phyloP scores from a whole-genome alignment of 2,888 invertebrate genomes.

The Tortricodes alternella region DNA sequence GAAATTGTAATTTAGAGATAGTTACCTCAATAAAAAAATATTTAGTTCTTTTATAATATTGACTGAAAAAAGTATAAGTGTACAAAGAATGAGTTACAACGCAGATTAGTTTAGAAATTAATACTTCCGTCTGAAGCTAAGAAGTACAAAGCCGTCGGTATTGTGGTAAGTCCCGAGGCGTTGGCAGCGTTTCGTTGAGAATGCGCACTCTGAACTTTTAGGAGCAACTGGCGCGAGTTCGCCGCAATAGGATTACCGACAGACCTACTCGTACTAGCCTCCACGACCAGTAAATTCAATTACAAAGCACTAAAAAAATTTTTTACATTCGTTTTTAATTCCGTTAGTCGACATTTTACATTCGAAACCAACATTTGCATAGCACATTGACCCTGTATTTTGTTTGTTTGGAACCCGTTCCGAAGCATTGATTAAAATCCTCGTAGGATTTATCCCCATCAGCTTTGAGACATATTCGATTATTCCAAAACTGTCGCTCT shows the following conservation, averaged over 20 bases:
- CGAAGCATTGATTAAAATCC: slow-evolving; percentile 17
- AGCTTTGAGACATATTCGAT: neutral
- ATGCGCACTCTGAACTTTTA: slow-evolving; percentile 58
- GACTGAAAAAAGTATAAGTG: neutral
- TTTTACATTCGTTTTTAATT: slow-evolving; percentile 33
- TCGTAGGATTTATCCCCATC: slow-evolving; percentile 1
- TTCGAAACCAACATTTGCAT: slow-evolving; percentile 18
- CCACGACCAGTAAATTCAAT: slow-evolving; percentile 65
- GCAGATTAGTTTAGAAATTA: slow-evolving; percentile 16
- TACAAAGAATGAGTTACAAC: neutral
- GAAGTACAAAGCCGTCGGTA: slow-evolving; percentile 38
- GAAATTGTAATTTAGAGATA: no score
- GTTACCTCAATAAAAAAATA: no score
- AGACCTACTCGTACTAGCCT: slow-evolving; percentile 57
- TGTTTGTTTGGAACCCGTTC: slow-evolving; percentile 5
- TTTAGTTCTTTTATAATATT: no score
- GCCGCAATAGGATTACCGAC: slow-evolving; percentile 75
- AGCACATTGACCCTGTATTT: neutral
- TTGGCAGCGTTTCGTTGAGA: slow-evolving; percentile 55
- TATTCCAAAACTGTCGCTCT: slow-evolving; percentile 10
- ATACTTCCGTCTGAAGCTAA: slow-evolving; percentile 15
- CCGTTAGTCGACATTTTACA: slow-evolving; percentile 5
- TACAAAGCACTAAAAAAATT: slow-evolving; percentile 59
- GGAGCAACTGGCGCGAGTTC: slow-evolving; percentile 60
- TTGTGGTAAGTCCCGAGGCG: slow-evolving; percentile 51